Evolutionary conservation across 1,140 invertebrate species (phyloP).

Genomic region (Nephila pilipes): DNA sequence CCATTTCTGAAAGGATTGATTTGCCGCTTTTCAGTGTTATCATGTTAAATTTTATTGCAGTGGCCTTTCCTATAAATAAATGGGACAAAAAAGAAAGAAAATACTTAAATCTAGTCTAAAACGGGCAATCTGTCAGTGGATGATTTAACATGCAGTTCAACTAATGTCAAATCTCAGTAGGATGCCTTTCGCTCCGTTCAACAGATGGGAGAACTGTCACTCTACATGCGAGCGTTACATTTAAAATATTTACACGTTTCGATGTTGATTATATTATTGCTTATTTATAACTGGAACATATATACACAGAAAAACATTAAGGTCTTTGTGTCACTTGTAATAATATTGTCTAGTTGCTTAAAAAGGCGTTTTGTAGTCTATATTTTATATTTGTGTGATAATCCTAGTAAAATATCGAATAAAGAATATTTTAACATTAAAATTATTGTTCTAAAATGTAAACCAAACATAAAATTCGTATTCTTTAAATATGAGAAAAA

Average conservation of each 20-base stretch:
- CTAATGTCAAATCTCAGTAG: conserved; percentile 50
- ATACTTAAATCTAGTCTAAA: conserved; percentile 22
- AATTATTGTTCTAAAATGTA: too few species aligned
- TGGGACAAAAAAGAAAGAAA: conserved; percentile 5
- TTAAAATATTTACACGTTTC: conserved; percentile 19
- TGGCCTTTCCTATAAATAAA: conserved; percentile 14
- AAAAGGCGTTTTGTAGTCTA: too few species aligned
- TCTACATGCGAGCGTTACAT: background rate
- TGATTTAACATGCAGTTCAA: conserved; percentile 48
- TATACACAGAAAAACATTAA: background rate
- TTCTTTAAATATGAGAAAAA: too few species aligned
- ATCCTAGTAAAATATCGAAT: too few species aligned
- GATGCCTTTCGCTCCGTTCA: conserved; percentile 9
- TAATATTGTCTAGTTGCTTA: too few species aligned
- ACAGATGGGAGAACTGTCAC: conserved; percentile 24
- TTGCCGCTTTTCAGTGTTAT: conserved; percentile 3
- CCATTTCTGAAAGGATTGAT: background rate
- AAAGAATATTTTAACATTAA: too few species aligned
- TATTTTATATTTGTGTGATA: too few species aligned
- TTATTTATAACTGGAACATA: background rate
- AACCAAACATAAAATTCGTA: too few species aligned
- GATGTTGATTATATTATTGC: background rate
- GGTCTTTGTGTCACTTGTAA: background rate
- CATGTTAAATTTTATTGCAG: background rate
- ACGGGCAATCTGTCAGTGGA: conserved; percentile 48